Conservation (phyloP, 2,113 vertebrate species). For the Periophthalmodon schlosseri region DNA sequence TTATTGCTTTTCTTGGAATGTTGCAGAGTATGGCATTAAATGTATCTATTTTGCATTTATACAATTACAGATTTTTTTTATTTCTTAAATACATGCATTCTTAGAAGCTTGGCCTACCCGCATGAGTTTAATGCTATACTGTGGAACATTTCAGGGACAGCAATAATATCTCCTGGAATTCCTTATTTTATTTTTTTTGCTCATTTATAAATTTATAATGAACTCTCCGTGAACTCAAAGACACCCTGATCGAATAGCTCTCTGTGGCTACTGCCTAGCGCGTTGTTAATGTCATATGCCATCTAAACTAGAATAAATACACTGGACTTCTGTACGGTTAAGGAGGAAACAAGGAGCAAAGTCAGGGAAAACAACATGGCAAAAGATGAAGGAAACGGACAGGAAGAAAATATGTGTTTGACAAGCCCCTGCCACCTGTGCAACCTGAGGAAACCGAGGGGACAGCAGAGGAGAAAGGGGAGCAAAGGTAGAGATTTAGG, state of each 20-base stretch:
- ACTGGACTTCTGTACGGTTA: neutral
- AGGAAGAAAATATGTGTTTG: conserved; percentile 30
- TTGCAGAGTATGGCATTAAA: too few relatives aligned
- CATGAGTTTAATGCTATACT: too few relatives aligned
- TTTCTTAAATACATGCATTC: too few relatives aligned
- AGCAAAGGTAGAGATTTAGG: conserved; percentile 71
- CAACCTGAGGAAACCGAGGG: conserved; percentile 16
- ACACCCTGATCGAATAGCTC: neutral
- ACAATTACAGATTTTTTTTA: too few relatives aligned
- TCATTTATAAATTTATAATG: neutral
- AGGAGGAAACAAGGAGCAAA: neutral
- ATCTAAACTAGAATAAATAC: conserved; percentile 5
- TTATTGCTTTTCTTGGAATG: too few relatives aligned
- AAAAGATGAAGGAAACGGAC: conserved; percentile 26
- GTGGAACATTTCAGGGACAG: too few relatives aligned
- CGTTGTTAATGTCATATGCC: conserved; percentile 34
- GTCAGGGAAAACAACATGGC: conserved; percentile 1
- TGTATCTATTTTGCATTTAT: too few relatives aligned
- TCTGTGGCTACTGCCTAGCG: neutral
- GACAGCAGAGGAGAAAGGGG: conserved; percentile 28
- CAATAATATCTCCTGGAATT: too few relatives aligned
- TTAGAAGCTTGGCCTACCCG: too few relatives aligned
- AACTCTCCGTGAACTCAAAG: neutral
- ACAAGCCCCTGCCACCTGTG: conserved; percentile 58
- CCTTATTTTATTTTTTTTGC: too few relatives aligned